Base-by-base conservation (phyloP, 2,888 invertebrate genomes). In the Campoplex nolae region DNA sequence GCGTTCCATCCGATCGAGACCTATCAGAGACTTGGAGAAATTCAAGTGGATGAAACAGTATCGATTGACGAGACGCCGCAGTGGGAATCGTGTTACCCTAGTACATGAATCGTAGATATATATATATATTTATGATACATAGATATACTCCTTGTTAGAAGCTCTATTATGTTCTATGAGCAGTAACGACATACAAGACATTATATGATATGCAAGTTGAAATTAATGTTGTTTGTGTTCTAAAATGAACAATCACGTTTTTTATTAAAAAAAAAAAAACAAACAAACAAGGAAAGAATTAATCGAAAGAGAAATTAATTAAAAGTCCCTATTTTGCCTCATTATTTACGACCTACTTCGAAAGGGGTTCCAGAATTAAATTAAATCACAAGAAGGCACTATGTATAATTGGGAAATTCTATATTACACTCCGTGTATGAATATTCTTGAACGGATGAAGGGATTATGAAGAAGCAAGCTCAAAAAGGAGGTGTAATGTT, bases 1-100 rank as follows among this genome's bases (percentile, higher is more conserved):
- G 48, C 70, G 56, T 56, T 9, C 38, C 28, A 70, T 70, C 75
- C 35, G 48, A 51, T 45, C 35, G 7, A 18, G 45, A 42, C 56
- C 13, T 45, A 70, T 42, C 32, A n/a, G 45, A n/a, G 38, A 77
- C 67, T 73, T 73, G 16, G 42, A 38, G 54, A 70, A 35, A 81
- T 85, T 67, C 67, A 48, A 81, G 77, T 56, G 73, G 62, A 70
- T 71, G 18, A 70, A 65, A 23, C 42, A 48, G 56, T 54, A 58
- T 81, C 67, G 58, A 73, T 45, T 73, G 56, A 58, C 83, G 82
- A 74, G 70, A 75, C 81, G 82, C 83, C 79, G 88, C 90, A 90
- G 90, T 90, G 90, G 91, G 88, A 91, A 90, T 84, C 89, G 88
- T 88, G 89, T 89, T 86, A 70, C 90, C 88, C 89, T 89, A 90